Evolutionary conservation across 2,113 vertebrate species (phyloP).

Genomic region (Serilophus lunatus): DNA sequence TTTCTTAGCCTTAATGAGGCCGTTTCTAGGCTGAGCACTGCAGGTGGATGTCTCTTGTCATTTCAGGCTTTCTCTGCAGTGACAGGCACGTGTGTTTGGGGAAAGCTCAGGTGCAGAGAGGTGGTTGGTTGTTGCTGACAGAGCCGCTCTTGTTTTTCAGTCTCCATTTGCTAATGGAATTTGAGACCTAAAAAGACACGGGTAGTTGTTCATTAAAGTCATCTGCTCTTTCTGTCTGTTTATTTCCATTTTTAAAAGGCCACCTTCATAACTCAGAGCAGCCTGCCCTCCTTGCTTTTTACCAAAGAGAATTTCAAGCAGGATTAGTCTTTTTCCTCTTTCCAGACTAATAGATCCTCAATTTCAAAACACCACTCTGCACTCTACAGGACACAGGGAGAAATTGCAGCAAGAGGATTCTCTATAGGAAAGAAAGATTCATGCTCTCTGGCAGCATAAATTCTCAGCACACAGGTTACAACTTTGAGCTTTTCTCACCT

Average conservation of each 20-base stretch:
- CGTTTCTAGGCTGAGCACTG: background rate
- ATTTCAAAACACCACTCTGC: conserved; percentile 63
- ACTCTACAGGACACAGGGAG: conserved; percentile 45
- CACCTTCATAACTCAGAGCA: conserved; percentile 62
- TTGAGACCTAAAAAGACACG: background rate
- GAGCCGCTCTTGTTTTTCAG: background rate
- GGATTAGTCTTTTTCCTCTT: background rate
- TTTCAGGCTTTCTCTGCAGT: background rate
- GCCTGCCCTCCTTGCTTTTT: background rate
- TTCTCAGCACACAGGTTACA: background rate
- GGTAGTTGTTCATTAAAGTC: conserved; percentile 46
- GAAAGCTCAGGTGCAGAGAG: background rate
- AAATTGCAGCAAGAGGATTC: conserved; percentile 19
- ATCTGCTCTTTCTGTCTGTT: conserved; percentile 29
- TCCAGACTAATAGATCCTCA: background rate
- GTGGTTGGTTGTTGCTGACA: background rate
- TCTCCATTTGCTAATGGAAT: conserved; percentile 23
- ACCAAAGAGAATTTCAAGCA: conserved; percentile 47
- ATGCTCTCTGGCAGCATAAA: background rate
- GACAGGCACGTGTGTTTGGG: background rate
- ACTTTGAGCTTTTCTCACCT: background rate
- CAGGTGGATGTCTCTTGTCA: background rate
- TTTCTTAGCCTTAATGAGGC: background rate
- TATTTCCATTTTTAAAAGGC: conserved; percentile 70
- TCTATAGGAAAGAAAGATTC: background rate